Evolutionary conservation across 1,140 invertebrate genomes (phyloP), one percentile per base, ranked within the genome.

Genomic region (Rhagoletis pomonella): DNA sequence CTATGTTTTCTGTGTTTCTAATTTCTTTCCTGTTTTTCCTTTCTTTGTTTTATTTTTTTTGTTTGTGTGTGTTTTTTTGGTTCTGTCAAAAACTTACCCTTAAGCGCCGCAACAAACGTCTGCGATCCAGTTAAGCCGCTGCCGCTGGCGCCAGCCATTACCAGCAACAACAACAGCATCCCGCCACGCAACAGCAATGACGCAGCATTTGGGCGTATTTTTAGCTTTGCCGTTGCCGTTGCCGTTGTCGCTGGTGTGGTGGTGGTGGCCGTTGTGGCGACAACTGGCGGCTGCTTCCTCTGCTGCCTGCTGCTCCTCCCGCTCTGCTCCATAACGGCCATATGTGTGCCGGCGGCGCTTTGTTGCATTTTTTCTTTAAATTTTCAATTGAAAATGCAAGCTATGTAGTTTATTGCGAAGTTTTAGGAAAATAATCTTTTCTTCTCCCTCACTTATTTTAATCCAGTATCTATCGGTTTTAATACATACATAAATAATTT

Each of bases 81-180:
- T n/a, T n/a, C n/a, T 69, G 42, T 17, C 5, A 55, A 55, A 58
- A 55, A 81, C 73, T 81, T 55, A 81, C 73, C 73, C 73, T 81
- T 81, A 81, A 81, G 73, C 73, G 73, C 73, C 29, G 73, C 73
- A 58, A 81, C 73, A 58, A 55, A 47, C n/a, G n/a, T n/a, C 73
- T 81, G 73, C 14, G 55, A 58, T 55, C 73, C 73, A 81, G 73
- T 19, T 81, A 81, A 81, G 9, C 73, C 47, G 73, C n/a, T n/a
- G n/a, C n/a, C n/a, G n/a, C 47, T 55, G 73, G 50, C n/a, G 17
- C 19, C 73, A 42, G 44, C 44, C n/a, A 81, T 81, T 81, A 55
- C 47, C 47, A 81, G 50, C 73, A 81, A 58, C 73, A 81, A 81
- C 44, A 81, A 81, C 73, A 81, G n/a, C 73, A 81, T 19, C 47